Evolutionary conservation across 2,797 vertebrate species (phyloP), one percentile per base, ranked within the genome.

Genomic region (Zenarchopterus dispar): DNA sequence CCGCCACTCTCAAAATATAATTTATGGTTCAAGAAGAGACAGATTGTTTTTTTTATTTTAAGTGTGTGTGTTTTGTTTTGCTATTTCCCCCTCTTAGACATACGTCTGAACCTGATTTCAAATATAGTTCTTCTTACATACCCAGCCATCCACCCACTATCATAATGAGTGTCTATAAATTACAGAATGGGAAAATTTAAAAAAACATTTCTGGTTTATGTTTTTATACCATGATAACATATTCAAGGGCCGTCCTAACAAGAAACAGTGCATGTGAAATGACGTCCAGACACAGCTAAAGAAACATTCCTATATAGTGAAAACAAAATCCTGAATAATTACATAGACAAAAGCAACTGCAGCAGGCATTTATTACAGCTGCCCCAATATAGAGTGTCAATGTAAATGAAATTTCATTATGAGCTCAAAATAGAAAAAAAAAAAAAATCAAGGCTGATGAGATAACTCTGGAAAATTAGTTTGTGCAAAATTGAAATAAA

Each of bases 1-100:
- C 89, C 91, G 70, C 87, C 69, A 63, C 73, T 81, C 82, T 77
- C 75, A 84, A 85, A 89, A 85, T 73, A 78, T 90, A 81, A 91
- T 88, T 89, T 82, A 89, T 84, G 84, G 88, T 86, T 89, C 66
- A 66, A 61, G n/a, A 63, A 84, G 45, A 78, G 73, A 80, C 70
- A 64, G 43, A 58, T 75, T 61, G 73, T 84, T 60, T 67, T 50
- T 52, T 1, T 36, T 10, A 11, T 10, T 36, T 10, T 13, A 2
- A 11, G 1, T 4, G 33, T 36, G 3, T 73, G 80, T 23, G 23
- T 58, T 52, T 46, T 51, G 47, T 57, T 57, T 45, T 13, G 55
- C 11, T 22, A 39, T 18, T 59, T 44, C 47, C n/a, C 28, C 31
- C n/a, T 51, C 17, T 51, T 49, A 19, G 56, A 39, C 42, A 41